Evolutionary conservation across 2,797 vertebrate species (phyloP), one percentile per base, ranked within the genome.

Genomic region (Sebastes trivittatus): DNA sequence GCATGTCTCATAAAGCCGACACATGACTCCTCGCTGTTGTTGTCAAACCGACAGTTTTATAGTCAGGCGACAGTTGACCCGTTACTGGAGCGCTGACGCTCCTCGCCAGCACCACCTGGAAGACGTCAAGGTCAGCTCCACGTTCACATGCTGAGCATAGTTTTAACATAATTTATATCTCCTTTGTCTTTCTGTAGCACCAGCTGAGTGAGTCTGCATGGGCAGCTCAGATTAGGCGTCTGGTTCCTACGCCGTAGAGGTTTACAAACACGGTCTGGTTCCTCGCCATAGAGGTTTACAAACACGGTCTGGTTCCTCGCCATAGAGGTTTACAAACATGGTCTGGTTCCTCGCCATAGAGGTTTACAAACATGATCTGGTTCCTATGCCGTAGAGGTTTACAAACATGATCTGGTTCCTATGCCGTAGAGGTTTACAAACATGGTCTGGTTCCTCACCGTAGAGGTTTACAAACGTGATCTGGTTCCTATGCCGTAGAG

Each of bases 1-100:
- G 23, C 81, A 4, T 0, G 54, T 73, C 72, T 59, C 67, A 36
- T 87, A 79, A 75, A 84, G 49, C 25, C 4, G 56, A 83, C 46
- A 10, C 60, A 16, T 69, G 65, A 75, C n/a, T 68, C 76, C 38
- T 67, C 27, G 2, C 11, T 23, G 70, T 32, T 16, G 14, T 22
- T 20, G 68, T 78, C 68, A 52, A 18, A 42, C 49, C 9, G 32
- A 18, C 55, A 27, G 75, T 63, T 79, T 81, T 25, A 78, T 20
- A 11, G 68, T 11, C 11, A 25, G n/a, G 13, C 6, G 42, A 29
- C 22, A 4, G 62, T 61, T 7, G 85, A 83, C 73, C 81, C 55
- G n/a, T 42, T 25, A 52, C 1, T 25, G 65, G 3, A 10, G 7
- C 0, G 0, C 11, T 3, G 29, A 8, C 25, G 2, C 54, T 52